Percentiles rank a stretch among this genome's conserved stretches.
Conservation (phyloP, 2,797 vertebrate genomes). For the Bovichtus variegatus region DNA sequence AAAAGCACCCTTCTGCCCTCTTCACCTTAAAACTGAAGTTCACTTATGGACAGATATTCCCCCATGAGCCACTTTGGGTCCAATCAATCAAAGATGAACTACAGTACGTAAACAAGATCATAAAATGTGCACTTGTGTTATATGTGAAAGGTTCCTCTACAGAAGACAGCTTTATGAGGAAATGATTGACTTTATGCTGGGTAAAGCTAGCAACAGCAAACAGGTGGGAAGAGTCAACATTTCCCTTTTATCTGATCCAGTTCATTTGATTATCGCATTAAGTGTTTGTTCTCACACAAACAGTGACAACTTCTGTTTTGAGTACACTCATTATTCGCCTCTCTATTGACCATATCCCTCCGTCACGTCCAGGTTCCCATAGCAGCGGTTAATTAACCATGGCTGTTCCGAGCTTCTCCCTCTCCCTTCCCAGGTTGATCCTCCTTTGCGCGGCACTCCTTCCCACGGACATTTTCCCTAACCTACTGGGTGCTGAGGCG, state of each 20-base stretch:
- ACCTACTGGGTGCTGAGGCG: conserved; percentile 15
- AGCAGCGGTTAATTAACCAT: conserved; percentile 44
- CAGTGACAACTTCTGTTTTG: conserved; percentile 71
- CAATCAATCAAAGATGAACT: conserved; percentile 18
- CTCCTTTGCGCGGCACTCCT: conserved; percentile 20
- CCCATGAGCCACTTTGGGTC: background rate
- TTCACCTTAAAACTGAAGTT: conserved; percentile 21
- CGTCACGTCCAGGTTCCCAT: conserved; percentile 49
- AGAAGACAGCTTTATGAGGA: conserved; percentile 73
- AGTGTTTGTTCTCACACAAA: conserved; percentile 61
- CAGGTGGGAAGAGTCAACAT: conserved; percentile 76
- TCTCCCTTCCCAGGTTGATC: conserved; percentile 33
- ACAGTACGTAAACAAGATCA: conserved; percentile 22
- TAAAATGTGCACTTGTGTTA: conserved; percentile 28
- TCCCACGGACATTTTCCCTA: conserved; percentile 43
- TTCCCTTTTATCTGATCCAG: conserved; percentile 51
- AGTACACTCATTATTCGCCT: conserved; percentile 10
- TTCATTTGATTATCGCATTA: conserved; percentile 26
- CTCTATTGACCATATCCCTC: conserved; percentile 25
- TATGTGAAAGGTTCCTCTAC: conserved; percentile 54
- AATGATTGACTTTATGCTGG: conserved; percentile 35
- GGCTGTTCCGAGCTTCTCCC: conserved; percentile 12
- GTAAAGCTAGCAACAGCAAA: conserved; percentile 18
- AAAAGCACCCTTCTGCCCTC: conserved; percentile 1
- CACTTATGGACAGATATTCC: conserved; percentile 21